Evolutionary conservation across 2,888 invertebrate genomes (phyloP).

Genomic region (Scaptodrosophila latifasciaeformis): DNA sequence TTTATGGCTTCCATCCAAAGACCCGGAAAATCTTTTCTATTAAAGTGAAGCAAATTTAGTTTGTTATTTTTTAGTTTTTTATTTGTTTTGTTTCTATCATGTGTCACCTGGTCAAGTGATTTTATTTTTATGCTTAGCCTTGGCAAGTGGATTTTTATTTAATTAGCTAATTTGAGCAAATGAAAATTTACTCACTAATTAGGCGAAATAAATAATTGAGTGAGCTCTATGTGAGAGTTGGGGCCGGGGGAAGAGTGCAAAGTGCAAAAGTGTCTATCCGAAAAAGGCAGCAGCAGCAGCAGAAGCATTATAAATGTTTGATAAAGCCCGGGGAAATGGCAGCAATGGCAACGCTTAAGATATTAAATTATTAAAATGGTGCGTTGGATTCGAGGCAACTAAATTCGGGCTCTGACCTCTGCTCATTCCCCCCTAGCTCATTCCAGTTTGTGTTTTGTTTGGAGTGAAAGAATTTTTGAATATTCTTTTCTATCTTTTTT

Average conservation of each 20-base stretch:
- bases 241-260: slow-evolving; percentile 27
- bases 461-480: not conserved
- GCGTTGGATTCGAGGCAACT: not conserved
- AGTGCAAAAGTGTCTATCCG: slow-evolving; percentile 28
- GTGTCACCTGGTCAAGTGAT: too few relatives aligned
- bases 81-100: too few relatives aligned
- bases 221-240: too few relatives aligned
- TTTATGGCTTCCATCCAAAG: too few relatives aligned
- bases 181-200: slow-evolving; percentile 38
- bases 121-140: too few relatives aligned
- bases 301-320: slow-evolving; percentile 43
- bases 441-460: not conserved
- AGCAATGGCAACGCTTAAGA: slow-evolving; percentile 19
- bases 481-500: not conserved
- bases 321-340: slow-evolving; percentile 18
- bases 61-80: too few relatives aligned
- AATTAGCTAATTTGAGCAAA: slow-evolving; percentile 55
- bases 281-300: slow-evolving; percentile 29
- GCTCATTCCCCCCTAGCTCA: too few relatives aligned
- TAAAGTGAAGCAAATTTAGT: too few relatives aligned
- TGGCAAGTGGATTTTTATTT: slow-evolving; percentile 47
- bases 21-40: too few relatives aligned
- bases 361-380: slow-evolving; percentile 47
- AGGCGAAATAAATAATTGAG: slow-evolving; percentile 51
- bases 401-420: too few relatives aligned